These are phyloP conservation scores for Lycaena phlaeas DNA, from an alignment of 2,888 invertebrate species.

Conservation along the genomic window DNA sequence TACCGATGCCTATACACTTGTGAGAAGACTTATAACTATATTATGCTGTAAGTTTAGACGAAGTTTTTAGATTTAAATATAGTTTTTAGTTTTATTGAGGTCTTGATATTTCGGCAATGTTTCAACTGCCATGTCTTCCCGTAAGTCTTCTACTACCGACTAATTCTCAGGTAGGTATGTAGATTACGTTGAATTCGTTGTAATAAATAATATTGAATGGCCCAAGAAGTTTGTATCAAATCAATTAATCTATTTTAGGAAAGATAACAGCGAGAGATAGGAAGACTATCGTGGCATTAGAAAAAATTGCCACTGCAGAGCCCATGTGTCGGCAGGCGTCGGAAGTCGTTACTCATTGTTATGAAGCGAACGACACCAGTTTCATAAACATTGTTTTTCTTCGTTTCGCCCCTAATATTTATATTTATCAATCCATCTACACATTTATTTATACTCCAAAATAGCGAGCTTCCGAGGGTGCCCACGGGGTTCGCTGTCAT, in stretches of 20 bases:
- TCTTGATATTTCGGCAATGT: no score
- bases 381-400: conserved; percentile 74
- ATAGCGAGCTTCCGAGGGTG: conserved; percentile 68
- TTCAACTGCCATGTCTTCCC: no score
- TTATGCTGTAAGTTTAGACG: no score
- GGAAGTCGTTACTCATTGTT: conserved; percentile 73
- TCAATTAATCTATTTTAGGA: conserved; percentile 5
- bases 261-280: conserved; percentile 15
- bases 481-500: conserved; percentile 61
- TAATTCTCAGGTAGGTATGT: no score
- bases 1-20: no score
- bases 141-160: no score
- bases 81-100: no score
- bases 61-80: no score
- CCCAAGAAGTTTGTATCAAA: no score
- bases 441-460: conserved; percentile 71
- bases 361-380: conserved; percentile 72
- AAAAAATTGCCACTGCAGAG: conserved; percentile 52
- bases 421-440: conserved; percentile 74
- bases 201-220: no score
- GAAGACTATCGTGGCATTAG: conserved; percentile 8
- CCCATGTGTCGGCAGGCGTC: conserved; percentile 64
- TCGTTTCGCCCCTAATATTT: conserved; percentile 72
- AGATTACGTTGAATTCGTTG: no score
- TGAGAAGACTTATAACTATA: no score